Conservation (phyloP, 2,797 vertebrate species). For the Dicrostonyx torquatus region DNA sequence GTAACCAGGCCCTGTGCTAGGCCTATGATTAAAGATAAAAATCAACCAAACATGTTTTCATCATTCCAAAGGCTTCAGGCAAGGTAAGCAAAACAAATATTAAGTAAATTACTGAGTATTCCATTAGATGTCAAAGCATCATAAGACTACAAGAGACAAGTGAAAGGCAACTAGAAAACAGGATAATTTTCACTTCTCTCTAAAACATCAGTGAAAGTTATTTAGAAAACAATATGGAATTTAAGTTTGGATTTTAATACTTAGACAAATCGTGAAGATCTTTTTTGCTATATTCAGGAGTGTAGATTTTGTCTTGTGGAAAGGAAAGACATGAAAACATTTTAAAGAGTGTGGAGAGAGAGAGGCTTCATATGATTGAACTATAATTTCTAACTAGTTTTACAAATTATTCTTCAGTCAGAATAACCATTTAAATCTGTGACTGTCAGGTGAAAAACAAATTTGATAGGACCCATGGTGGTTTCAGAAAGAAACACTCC, state of each 20-base stretch:
- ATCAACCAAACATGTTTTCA: neutral
- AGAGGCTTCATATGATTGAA: neutral
- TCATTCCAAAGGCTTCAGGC: neutral
- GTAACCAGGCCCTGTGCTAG: neutral
- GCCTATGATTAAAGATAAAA: neutral
- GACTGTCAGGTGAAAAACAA: neutral
- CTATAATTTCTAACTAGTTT: neutral
- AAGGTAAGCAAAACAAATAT: neutral
- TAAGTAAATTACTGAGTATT: constrained; percentile 8
- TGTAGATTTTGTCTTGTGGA: neutral
- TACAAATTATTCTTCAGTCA: neutral
- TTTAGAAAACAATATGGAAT: constrained; percentile 26
- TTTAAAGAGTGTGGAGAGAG: neutral
- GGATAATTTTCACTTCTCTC: neutral
- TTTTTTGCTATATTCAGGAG: constrained; percentile 7
- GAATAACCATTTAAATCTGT: neutral
- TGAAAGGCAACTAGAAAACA: constrained; percentile 7
- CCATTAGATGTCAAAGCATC: neutral
- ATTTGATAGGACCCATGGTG: neutral
- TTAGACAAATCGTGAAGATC: neutral
- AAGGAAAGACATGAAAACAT: neutral
- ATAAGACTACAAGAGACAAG: neutral
- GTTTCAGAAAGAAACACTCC: neutral
- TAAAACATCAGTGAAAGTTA: constrained; percentile 26
- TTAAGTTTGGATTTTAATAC: constrained; percentile 42